Conservation (phyloP, 2,113 vertebrate genomes). For the Motacilla tschutschensis region DNA sequence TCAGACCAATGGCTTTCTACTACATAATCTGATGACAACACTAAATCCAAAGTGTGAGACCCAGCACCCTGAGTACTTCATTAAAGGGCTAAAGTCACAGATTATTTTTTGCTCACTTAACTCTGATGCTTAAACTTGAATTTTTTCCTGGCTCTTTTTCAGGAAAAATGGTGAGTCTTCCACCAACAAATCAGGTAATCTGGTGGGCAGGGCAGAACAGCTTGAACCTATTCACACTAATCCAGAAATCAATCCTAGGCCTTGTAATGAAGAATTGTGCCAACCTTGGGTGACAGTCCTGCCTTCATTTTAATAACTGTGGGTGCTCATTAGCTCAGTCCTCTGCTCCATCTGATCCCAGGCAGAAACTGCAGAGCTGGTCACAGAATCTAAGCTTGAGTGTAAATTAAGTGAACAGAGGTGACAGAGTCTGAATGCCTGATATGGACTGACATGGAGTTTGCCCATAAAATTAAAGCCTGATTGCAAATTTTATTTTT, state of each 20-base stretch:
- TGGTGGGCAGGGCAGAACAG: background rate
- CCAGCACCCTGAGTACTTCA: background rate
- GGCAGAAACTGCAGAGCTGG: background rate
- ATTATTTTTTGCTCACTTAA: background rate
- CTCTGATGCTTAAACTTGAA: background rate
- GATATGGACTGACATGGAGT: background rate
- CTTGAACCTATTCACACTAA: background rate
- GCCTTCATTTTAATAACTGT: background rate
- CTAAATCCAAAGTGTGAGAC: background rate
- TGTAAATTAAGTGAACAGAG: background rate
- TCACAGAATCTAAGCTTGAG: background rate
- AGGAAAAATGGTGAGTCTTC: background rate
- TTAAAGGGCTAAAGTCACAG: background rate
- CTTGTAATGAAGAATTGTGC: background rate
- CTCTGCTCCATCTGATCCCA: background rate
- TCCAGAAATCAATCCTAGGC: background rate
- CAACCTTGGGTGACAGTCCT: background rate
- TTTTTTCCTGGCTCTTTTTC: background rate
- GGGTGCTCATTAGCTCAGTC: background rate
- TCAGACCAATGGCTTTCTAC: background rate
- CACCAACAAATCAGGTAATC: background rate
- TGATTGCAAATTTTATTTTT: background rate
- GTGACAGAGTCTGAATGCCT: background rate
- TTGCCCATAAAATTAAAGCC: background rate
- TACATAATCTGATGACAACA: background rate